phyloP scores from a whole-genome alignment of 2,797 vertebrate species.

The Anguilla anguilla region DNA sequence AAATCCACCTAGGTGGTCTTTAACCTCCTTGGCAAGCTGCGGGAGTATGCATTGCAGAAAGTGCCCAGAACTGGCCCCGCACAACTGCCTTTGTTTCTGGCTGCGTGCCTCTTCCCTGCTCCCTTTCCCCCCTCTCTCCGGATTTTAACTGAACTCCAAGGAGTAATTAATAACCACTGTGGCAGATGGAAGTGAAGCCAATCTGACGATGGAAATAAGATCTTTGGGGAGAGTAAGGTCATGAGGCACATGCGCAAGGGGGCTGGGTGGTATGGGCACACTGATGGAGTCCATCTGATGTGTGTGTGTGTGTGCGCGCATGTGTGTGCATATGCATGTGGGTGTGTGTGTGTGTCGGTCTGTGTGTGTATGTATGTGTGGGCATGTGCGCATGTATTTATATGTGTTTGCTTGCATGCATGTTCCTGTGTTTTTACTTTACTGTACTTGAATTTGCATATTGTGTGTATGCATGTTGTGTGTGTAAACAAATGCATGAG shows the following conservation, averaged over 20 bases:
- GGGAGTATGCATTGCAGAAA: conserved; percentile 24
- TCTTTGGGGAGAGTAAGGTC: conserved; percentile 57
- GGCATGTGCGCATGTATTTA: not conserved
- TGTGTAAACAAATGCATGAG: not conserved
- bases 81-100: conserved; percentile 66
- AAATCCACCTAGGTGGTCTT: conserved; percentile 70
- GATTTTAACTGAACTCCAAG: conserved; percentile 61
- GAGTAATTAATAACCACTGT: conserved; percentile 69
- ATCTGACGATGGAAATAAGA: conserved; percentile 64
- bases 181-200: conserved; percentile 59
- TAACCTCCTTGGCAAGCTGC: conserved; percentile 54
- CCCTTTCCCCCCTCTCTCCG: conserved; percentile 42
- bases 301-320: conserved; percentile 21
- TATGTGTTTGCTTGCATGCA: conserved; percentile 9
- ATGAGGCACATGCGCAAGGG: conserved; percentile 56
- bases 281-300: conserved; percentile 61
- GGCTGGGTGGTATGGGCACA: conserved; percentile 58
- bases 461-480: no score
- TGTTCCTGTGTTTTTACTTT: not conserved
- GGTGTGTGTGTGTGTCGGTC: not conserved
- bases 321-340: not conserved
- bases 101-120: conserved; percentile 52
- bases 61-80: conserved; percentile 62
- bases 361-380: not conserved
- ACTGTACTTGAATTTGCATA: no score